Evolutionary conservation across 2,113 vertebrate species (phyloP).

Genomic region (Illadopsis cleaveri): DNA sequence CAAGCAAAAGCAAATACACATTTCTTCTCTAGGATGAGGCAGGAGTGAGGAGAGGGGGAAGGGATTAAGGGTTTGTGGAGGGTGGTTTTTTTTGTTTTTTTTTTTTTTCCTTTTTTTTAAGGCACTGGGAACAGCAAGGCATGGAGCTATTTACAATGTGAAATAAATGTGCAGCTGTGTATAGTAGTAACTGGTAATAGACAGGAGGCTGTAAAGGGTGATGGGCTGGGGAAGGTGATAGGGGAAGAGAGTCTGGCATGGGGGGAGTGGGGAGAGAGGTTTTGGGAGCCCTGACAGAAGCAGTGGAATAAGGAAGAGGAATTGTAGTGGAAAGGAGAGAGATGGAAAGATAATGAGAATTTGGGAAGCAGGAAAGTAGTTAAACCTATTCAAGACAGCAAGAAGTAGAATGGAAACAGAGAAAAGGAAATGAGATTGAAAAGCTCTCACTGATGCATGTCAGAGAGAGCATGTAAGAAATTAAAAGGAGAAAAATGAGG

Average conservation of each 20-base stretch:
- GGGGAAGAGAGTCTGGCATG: neutral
- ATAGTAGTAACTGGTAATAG: neutral
- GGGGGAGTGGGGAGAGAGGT: neutral
- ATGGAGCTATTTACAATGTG: neutral
- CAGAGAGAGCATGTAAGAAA: neutral
- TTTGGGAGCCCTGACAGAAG: neutral
- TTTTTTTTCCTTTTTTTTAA: neutral
- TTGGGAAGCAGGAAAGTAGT: neutral
- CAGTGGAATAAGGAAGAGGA: neutral
- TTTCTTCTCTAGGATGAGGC: neutral
- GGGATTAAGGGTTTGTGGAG: neutral
- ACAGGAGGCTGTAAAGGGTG: neutral
- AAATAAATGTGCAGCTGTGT: neutral
- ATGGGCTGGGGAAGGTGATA: neutral
- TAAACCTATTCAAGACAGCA: neutral
- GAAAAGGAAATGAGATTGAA: neutral
- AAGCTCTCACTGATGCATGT: neutral
- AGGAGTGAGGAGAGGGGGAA: neutral
- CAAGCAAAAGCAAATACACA: neutral
- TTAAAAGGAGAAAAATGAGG: neutral
- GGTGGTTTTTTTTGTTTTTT: too few relatives aligned
- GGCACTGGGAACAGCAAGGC: neutral
- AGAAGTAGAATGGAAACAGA: neutral
- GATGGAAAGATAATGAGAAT: neutral
- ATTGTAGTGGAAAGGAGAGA: neutral